Conservation (phyloP, 2,888 invertebrate species). For the Drepana falcataria region DNA sequence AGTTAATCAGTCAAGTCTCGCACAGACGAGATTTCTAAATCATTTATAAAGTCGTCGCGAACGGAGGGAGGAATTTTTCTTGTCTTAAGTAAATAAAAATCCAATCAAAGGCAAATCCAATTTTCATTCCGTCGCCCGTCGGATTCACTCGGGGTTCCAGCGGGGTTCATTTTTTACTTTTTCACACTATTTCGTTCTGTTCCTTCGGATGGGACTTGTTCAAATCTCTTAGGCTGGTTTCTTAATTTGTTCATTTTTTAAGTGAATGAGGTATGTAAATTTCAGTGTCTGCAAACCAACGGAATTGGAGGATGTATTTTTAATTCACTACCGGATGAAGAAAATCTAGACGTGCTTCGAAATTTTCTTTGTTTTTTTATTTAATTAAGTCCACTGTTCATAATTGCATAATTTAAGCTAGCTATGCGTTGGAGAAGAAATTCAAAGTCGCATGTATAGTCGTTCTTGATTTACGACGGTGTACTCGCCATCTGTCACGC, state of each 20-base stretch:
- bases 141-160: slow-evolving; percentile 64
- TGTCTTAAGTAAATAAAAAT: slow-evolving; percentile 80
- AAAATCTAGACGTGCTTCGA: background rate
- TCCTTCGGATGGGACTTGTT: slow-evolving; percentile 15
- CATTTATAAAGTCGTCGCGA: slow-evolving; percentile 69
- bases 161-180: slow-evolving; percentile 52
- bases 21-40: slow-evolving; percentile 44
- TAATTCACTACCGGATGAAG: background rate
- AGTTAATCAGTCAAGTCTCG: slow-evolving; percentile 48
- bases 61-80: slow-evolving; percentile 63
- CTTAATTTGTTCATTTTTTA: background rate
- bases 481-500: too few species aligned
- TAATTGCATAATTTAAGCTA: too few species aligned
- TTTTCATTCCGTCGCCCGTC: slow-evolving; percentile 70
- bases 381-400: too few species aligned
- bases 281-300: background rate
- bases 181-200: slow-evolving; percentile 59
- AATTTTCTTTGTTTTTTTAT: too few species aligned
- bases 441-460: too few species aligned
- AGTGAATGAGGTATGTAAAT: background rate
- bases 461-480: too few species aligned
- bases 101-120: slow-evolving; percentile 77
- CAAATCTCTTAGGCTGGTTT: background rate
- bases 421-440: too few species aligned
- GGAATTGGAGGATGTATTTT: background rate